Base-by-base conservation (phyloP, 1,140 invertebrate genomes). In the Stegodyphus mimosarum region DNA sequence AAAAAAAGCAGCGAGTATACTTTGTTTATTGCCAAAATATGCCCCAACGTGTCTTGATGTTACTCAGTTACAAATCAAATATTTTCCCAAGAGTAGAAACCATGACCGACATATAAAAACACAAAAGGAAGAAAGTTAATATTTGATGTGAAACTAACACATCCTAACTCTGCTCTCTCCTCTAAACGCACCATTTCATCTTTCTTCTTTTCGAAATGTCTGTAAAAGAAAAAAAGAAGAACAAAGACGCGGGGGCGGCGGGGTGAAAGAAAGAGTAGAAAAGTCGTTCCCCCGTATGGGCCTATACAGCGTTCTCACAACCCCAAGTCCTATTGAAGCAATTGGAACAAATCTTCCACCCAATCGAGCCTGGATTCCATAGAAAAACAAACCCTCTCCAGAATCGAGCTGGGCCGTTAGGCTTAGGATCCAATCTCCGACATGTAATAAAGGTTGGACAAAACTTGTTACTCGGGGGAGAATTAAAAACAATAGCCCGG, bases 371-470 rank as follows among this genome's bases (percentile, higher is more conserved):
- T 50, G 80, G 80, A 83, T 83, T 83, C 70, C 60, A 74, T 74
- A 66, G 80, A 63, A 83, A 80, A 80, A 80, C 77, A 80, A 80
- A 80, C 66, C 77, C 67, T 33, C 77, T 51, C 49, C 60, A 71
- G 78, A 80, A 80, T 63, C 67, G 78, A 74, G 60, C 71, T 63
- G 71, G 63, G 80, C 80, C 53, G 80, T 83, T 83, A 83, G 80
- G 80, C 80, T 60, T 74, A 18, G 18, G 71, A 83, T 83, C 80
- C 80, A 83, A 83, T 83, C 80, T 83, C 80, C 80, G 69, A 83
- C 80, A 83, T 83, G 80, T 83, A 83, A 83, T 83, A 83, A 83
- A 83, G 80, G 80, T 72, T 74, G 80, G 71, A 83, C 80, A 66
- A 83, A 60, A 55, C 80, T 83, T 83, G 70, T 73, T 73, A 83